Evolutionary conservation across 2,113 vertebrate species (phyloP).

Genomic region (Mesembrinibis cayennensis): DNA sequence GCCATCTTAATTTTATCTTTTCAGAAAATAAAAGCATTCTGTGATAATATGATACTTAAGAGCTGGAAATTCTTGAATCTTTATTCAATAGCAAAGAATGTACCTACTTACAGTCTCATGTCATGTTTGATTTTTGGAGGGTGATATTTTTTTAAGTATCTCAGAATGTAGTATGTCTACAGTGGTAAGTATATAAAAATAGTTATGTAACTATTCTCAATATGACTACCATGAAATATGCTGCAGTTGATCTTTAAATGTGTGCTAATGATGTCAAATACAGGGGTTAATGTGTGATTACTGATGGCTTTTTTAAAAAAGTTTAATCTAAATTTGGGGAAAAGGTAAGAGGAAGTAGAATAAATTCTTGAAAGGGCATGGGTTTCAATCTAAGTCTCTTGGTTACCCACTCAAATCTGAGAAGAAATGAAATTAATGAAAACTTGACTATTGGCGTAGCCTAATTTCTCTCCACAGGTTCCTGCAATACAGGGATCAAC

Average conservation of each 20-base stretch:
- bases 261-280: neutral
- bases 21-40: conserved; percentile 7
- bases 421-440: neutral
- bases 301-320: neutral
- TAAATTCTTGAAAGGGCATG: neutral
- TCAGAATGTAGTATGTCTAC: neutral
- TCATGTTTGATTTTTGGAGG: neutral
- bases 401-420: neutral
- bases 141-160: neutral
- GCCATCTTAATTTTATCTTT: neutral
- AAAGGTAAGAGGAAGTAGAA: neutral
- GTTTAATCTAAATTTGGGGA: neutral
- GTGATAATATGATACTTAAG: neutral
- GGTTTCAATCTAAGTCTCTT: neutral
- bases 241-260: neutral
- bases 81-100: neutral
- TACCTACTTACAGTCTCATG: neutral
- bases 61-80: conserved; percentile 3
- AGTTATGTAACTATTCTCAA: neutral
- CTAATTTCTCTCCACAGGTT: neutral
- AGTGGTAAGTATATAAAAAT: neutral
- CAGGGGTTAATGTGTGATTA: neutral
- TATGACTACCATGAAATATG: neutral
- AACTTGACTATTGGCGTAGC: neutral
- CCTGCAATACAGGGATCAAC: neutral